Evolutionary conservation across 2,797 vertebrate genomes (phyloP).

Genomic region (Fistularia commersonii): DNA sequence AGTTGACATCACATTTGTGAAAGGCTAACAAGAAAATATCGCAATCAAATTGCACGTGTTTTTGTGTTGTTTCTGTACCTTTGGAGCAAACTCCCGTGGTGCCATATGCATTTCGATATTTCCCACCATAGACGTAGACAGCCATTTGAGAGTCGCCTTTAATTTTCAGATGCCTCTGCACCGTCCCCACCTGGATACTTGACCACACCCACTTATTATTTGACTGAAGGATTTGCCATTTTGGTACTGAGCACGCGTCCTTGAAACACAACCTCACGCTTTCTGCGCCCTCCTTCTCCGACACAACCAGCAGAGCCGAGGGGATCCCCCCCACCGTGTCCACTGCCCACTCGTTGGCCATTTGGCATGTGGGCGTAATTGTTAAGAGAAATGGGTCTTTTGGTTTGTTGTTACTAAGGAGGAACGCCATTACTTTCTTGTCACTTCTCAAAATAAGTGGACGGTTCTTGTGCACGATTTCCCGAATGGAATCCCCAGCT

Average conservation of each 20-base stretch:
- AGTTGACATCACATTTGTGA: too few species aligned
- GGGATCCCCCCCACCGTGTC: neutral
- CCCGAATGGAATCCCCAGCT: neutral
- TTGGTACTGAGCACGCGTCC: neutral
- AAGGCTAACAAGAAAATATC: too few species aligned
- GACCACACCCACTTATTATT: constrained; percentile 18
- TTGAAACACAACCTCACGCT: constrained; percentile 22
- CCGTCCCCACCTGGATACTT: accelerated
- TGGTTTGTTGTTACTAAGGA: constrained; percentile 16
- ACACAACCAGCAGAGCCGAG: constrained; percentile 11
- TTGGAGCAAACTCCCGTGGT: constrained; percentile 19
- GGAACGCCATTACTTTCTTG: constrained; percentile 33
- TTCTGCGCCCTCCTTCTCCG: constrained; percentile 8
- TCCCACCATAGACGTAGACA: constrained; percentile 23
- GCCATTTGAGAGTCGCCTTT: constrained; percentile 13
- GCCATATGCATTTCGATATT: neutral
- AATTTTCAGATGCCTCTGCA: constrained; percentile 16
- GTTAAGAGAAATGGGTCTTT: constrained; percentile 6
- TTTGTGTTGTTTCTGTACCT: constrained; percentile 11
- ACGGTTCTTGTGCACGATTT: accelerated
- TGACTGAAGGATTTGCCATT: neutral
- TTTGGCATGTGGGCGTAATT: constrained; percentile 4
- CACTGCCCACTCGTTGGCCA: constrained; percentile 12
- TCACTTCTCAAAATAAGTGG: constrained; percentile 14
- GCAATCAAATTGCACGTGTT: too few species aligned